Conservation (phyloP, 2,113 vertebrate genomes). For the Astur gentilis region DNA sequence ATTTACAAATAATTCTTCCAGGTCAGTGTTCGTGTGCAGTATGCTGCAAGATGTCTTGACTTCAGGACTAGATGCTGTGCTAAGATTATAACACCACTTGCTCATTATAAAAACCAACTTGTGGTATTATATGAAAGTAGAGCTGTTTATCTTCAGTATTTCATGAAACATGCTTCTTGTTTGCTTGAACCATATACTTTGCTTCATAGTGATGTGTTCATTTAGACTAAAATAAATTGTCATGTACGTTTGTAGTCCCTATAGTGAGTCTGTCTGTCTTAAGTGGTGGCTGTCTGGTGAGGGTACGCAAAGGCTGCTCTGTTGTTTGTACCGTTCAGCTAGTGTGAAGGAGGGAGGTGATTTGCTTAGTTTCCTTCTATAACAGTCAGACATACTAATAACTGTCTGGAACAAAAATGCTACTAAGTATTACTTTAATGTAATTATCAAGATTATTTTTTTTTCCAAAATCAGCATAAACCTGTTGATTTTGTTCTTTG, state of each 20-base stretch:
- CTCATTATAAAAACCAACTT: neutral
- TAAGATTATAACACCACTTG: neutral
- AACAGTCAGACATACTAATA: neutral
- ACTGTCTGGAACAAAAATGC: neutral
- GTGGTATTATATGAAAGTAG: neutral
- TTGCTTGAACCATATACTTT: neutral
- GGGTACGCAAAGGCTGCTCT: neutral
- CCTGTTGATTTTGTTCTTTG: neutral
- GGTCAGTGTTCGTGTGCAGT: neutral
- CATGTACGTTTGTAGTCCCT: neutral
- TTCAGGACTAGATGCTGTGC: neutral
- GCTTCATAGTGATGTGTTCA: neutral
- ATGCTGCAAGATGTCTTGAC: neutral
- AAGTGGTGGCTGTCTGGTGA: neutral
- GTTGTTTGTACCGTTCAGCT: neutral
- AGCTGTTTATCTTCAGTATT: neutral
- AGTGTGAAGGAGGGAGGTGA: neutral
- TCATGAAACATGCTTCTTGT: neutral
- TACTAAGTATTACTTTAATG: neutral
- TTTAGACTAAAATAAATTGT: neutral
- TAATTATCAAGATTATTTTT: neutral
- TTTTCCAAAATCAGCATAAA: neutral
- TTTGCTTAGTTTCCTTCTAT: neutral
- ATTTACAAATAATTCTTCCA: neutral
- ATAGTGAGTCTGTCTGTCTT: neutral